Conservation (phyloP, 2,113 vertebrate species). For the Macroglossus sobrinus region DNA sequence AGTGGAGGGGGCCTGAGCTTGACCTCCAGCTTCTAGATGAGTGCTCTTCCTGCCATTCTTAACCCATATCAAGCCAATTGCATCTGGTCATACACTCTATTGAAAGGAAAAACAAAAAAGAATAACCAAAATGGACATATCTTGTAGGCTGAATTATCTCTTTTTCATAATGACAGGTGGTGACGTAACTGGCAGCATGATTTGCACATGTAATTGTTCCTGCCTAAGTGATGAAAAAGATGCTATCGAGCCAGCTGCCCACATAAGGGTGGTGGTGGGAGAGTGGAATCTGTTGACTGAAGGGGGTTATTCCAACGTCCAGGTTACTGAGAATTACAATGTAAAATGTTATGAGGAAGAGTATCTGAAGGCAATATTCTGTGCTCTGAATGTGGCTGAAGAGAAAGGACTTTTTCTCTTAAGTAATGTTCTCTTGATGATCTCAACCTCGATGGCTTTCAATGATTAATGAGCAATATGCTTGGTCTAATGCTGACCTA, state of each 20-base stretch:
- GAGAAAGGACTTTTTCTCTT: neutral
- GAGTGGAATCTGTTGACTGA: neutral
- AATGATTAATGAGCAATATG: constrained; percentile 30
- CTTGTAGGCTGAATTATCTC: neutral
- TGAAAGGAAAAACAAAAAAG: neutral
- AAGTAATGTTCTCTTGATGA: neutral
- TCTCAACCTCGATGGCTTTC: constrained; percentile 27
- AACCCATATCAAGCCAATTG: neutral
- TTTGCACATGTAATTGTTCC: neutral
- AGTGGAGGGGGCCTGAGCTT: neutral
- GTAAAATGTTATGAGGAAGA: neutral
- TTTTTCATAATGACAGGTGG: neutral
- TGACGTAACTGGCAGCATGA: neutral
- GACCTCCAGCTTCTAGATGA: neutral
- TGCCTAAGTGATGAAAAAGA: neutral
- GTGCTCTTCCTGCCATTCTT: neutral
- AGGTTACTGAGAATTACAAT: neutral
- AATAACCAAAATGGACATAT: too few relatives aligned
- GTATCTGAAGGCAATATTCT: neutral
- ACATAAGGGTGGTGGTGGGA: neutral
- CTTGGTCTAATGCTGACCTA: constrained; percentile 52
- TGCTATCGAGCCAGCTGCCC: neutral
- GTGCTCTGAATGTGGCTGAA: neutral
- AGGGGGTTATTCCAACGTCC: neutral
- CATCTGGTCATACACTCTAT: neutral